Evolutionary conservation across 2,113 vertebrate genomes (phyloP), one percentile per base, ranked within the genome.

Genomic region (Amphilophus citrinellus): DNA sequence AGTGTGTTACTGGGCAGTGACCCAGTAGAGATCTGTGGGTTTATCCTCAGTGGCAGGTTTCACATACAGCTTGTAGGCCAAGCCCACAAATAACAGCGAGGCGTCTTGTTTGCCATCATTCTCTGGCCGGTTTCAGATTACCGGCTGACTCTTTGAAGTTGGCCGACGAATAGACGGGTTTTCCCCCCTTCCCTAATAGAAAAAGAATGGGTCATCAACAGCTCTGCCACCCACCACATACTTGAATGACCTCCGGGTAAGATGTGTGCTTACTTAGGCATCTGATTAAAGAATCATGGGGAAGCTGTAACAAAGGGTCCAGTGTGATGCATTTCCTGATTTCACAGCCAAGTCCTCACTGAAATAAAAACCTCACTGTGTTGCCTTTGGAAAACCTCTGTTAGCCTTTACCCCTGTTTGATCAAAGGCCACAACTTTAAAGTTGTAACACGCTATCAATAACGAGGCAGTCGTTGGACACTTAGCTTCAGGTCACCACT

Each of bases 41-140:
- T 93, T 91, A 94, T 94, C 93, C 79, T 80, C 71, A 79, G 92
- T 80, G 88, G 90, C 93, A 93, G 90, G 79, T 94, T 94, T 92
- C 91, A 94, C 94, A 95, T 84, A 77, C 80, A 83, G 91, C 90
- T 84, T 83, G 91, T 82, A 85, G 90, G 91, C 90, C 93, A 91
- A 93, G 85, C 90, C 90, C 92, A 91, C 94, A 94, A 94, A 94
- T 94, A 92, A 91, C 92, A 91, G 79, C 83, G 88, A 86, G 90
- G 84, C 89, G 80, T 92, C 82, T 91, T 91, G 88, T 91, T 91
- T 88, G 84, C 89, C 88, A 81, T 85, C 89, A 75, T 92, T 79
- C 88, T 76, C 78, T 8, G 80, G 87, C 80, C 89, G 88, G 93
- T 90, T 91, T 95, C 91, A 88, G 62, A 92, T 95, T 93, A 93